Conservation (phyloP, 53 echinoderm and acorn worm species). For the Luidia sarsii region DNA sequence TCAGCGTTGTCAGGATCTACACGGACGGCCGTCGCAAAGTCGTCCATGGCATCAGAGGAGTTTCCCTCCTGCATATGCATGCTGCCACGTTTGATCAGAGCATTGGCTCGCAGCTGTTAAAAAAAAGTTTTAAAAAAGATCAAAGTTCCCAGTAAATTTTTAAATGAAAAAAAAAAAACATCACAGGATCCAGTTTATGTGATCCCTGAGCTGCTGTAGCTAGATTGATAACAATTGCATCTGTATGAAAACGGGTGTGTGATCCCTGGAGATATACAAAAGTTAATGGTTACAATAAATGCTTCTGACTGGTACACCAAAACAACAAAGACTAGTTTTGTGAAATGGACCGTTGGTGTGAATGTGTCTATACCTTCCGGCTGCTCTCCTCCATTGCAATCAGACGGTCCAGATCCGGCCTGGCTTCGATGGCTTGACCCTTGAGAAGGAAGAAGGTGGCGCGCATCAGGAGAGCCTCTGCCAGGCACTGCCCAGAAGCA, state of each 20-base stretch:
- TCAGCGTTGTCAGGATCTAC: constrained; percentile 94
- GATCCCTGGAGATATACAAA: no score
- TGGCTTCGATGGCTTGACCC: constrained; percentile 74
- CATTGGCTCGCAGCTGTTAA: constrained; percentile 80
- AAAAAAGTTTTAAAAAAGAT: no score
- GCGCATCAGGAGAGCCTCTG: constrained; percentile 88
- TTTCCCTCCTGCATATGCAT: constrained; percentile 98
- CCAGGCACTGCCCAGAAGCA: constrained; percentile 46
- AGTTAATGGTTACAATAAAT: no score
- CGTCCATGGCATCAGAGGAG: constrained; percentile 77
- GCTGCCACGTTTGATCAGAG: constrained; percentile 94
- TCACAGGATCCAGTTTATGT: no score
- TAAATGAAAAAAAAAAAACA: no score
- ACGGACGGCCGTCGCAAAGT: constrained; percentile 74
- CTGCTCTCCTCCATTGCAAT: constrained; percentile 76
- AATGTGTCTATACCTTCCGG: constrained; percentile 71
- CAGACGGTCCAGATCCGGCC: constrained; percentile 83
- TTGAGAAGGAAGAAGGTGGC: constrained; percentile 83
- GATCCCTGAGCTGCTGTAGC: no score
- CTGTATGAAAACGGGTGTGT: no score
- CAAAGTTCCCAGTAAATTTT: no score
- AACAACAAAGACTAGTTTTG: background rate
- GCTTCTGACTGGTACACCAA: no score
- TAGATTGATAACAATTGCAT: no score
- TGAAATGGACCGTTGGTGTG: background rate